Percentiles rank a stretch among this genome's conserved stretches.
phyloP scores from a whole-genome alignment of 2,113 vertebrate species.

The Oreocharis arfaki region DNA sequence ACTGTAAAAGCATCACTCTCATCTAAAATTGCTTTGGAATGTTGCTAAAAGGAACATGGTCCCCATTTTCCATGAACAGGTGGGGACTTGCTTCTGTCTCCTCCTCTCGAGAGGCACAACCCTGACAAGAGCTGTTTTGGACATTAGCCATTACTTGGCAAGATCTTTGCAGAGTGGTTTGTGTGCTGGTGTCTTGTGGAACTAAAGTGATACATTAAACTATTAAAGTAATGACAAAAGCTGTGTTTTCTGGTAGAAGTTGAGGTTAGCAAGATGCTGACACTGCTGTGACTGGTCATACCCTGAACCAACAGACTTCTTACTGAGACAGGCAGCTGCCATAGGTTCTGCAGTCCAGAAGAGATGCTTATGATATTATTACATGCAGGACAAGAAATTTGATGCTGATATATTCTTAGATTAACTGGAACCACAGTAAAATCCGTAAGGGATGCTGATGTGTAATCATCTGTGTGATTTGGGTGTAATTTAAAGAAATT shows the following conservation, averaged over 20 bases:
- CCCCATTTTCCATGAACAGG: not conserved
- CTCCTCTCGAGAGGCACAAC: not conserved
- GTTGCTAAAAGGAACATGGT: not conserved
- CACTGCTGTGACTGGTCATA: not conserved
- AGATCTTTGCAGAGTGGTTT: not conserved
- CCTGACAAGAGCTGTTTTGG: not conserved
- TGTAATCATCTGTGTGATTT: not conserved
- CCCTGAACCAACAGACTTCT: not conserved
- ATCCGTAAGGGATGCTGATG: not conserved
- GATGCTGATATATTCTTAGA: not conserved
- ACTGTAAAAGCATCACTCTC: not conserved
- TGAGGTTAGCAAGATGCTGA: not conserved
- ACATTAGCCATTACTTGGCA: not conserved
- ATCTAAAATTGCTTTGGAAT: not conserved
- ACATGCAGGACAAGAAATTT: not conserved
- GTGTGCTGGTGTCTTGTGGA: not conserved
- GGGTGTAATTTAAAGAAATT: not conserved
- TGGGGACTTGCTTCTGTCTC: not conserved
- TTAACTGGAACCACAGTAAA: not conserved
- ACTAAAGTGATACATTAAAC: not conserved
- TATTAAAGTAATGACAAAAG: not conserved
- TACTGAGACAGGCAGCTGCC: not conserved
- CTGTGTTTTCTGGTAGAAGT: not conserved
- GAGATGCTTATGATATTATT: not conserved
- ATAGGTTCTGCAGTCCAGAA: not conserved